phyloP scores from a whole-genome alignment of 1,140 invertebrate species.

The Listronotus oregonensis region DNA sequence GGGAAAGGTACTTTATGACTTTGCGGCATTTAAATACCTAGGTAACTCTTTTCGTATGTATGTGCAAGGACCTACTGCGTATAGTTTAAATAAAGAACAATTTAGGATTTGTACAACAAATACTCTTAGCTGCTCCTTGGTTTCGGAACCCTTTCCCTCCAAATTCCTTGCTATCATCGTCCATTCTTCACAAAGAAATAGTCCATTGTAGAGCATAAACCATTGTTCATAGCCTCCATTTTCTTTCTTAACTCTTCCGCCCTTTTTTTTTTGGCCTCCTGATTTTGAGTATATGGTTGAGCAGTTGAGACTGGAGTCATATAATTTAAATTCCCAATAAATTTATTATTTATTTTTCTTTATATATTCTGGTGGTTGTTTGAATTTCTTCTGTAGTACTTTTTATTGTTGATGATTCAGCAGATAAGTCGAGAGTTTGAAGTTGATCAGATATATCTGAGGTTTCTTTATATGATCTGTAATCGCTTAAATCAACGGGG shows the following conservation, averaged over 20 bases:
- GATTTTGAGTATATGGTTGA: not conserved
- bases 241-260: slow-evolving; percentile 2
- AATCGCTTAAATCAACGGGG: not conserved
- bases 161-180: not conserved
- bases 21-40: no score
- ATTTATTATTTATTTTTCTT: not conserved
- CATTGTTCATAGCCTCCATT: slow-evolving; percentile 17
- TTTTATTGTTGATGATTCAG: not conserved
- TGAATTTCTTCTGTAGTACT: not conserved
- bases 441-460: not conserved
- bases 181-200: slow-evolving; percentile 18
- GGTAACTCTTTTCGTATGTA: no score
- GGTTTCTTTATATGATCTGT: not conserved
- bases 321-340: not conserved
- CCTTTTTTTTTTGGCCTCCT: not conserved
- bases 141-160: no score
- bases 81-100: no score
- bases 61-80: no score
- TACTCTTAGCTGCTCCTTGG: no score
- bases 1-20: no score
- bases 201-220: slow-evolving; percentile 5
- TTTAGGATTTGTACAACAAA: no score
- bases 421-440: not conserved
- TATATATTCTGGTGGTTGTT: not conserved
- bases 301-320: not conserved